These are phyloP conservation scores for Myopa testacea DNA, from an alignment of 2,888 invertebrate genomes.

Conservation along the genomic window DNA sequence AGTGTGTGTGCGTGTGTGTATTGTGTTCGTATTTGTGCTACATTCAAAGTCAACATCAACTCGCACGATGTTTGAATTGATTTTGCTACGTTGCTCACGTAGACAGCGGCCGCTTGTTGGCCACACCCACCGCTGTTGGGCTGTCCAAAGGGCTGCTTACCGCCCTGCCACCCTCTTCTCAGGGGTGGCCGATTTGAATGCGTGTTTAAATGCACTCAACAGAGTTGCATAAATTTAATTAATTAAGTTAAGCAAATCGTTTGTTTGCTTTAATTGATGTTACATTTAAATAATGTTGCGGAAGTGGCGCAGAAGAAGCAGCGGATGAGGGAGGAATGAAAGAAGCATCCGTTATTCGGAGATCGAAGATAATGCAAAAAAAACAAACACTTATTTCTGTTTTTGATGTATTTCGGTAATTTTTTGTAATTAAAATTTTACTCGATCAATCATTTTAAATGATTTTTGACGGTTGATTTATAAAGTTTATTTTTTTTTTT, in stretches of 20 bases:
- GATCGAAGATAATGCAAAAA: not conserved
- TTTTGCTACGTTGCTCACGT: slow-evolving; percentile 14
- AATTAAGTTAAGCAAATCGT: slow-evolving; percentile 28
- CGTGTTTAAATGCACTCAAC: not conserved
- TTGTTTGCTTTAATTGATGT: slow-evolving; percentile 16
- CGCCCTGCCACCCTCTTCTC: not conserved
- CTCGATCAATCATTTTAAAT: no score
- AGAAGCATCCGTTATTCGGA: not conserved
- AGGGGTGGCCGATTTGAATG: not conserved
- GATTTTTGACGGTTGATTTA: no score
- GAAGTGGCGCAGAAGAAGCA: not conserved
- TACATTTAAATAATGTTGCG: not conserved
- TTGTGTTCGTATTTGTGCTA: no score
- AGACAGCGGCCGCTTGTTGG: not conserved
- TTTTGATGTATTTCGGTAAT: no score
- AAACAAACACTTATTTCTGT: not conserved
- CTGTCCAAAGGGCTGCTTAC: no score
- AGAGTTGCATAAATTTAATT: slow-evolving; percentile 26
- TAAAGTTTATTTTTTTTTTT: no score
- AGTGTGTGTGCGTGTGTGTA: no score
- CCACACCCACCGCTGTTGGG: not conserved
- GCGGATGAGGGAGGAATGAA: not conserved
- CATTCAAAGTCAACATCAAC: slow-evolving; percentile 9
- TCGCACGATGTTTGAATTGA: slow-evolving; percentile 9
- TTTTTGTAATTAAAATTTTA: no score